Percentiles rank a stretch among this genome's conserved stretches.
phyloP scores from a whole-genome alignment of 2,113 vertebrate genomes.

The Silurus glanis region DNA sequence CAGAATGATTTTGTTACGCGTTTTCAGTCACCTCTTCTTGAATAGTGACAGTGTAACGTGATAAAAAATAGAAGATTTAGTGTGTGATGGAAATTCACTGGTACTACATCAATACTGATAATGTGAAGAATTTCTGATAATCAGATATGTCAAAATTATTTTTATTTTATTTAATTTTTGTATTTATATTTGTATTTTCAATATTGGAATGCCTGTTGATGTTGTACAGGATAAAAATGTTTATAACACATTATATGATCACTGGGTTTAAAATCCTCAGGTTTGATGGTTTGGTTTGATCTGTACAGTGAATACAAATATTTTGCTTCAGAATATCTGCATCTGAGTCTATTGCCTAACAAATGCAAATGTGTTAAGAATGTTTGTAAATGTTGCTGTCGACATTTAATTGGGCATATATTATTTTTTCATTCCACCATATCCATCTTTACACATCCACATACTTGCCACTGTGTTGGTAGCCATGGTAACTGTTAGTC shows the following conservation, averaged over 20 bases:
- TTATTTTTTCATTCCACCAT: too few relatives aligned
- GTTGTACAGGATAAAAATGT: neutral
- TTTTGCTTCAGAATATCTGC: neutral
- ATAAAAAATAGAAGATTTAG: neutral
- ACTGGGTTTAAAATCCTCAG: neutral
- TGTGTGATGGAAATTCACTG: neutral
- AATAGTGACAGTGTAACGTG: neutral
- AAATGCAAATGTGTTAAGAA: neutral
- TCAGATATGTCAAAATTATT: neutral
- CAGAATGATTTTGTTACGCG: neutral
- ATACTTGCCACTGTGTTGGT: neutral
- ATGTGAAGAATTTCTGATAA: neutral
- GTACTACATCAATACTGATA: neutral
- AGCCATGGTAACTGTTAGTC: conserved; percentile 3
- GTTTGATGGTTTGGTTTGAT: neutral
- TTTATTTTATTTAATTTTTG: neutral
- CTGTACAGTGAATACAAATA: neutral
- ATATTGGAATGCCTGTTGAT: neutral
- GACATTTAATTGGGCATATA: neutral
- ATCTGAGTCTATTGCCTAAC: neutral
- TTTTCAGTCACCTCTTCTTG: neutral
- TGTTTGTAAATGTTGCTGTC: conserved; percentile 2
- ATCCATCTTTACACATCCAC: neutral
- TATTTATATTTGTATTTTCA: neutral
- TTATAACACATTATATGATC: neutral